Percentiles rank a stretch among this genome's conserved stretches.
phyloP scores from a whole-genome alignment of 2,797 vertebrate species.

The Chaenodraco wilsoni region DNA sequence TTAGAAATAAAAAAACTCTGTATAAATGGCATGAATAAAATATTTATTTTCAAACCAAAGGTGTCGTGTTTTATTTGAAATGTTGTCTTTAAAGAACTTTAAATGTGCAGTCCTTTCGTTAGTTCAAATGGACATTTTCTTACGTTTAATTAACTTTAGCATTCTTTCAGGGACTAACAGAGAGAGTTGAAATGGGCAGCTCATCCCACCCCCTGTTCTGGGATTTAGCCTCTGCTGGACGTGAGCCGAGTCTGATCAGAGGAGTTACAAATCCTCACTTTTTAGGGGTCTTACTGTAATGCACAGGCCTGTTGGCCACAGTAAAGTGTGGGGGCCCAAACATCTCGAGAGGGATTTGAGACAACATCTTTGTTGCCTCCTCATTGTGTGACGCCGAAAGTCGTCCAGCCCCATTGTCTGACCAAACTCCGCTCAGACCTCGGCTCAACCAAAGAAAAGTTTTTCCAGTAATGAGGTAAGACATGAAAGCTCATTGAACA shows the following conservation, averaged over 20 bases:
- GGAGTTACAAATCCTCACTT: slow-evolving; percentile 81
- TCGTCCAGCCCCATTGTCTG: slow-evolving; percentile 81
- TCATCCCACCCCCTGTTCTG: slow-evolving; percentile 59
- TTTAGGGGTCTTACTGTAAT: slow-evolving; percentile 81
- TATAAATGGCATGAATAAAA: slow-evolving; percentile 61
- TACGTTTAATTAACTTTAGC: slow-evolving; percentile 25
- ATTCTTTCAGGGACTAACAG: slow-evolving; percentile 21
- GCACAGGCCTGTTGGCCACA: slow-evolving; percentile 61
- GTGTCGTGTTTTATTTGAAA: slow-evolving; percentile 47
- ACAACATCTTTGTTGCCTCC: slow-evolving; percentile 82
- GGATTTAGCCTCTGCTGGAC: slow-evolving; percentile 69
- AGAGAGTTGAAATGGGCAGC: slow-evolving; percentile 51
- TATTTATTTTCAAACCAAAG: slow-evolving; percentile 20
- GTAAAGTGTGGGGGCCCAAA: slow-evolving; percentile 61
- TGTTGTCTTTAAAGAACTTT: slow-evolving; percentile 16
- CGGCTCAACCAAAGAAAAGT: slow-evolving; percentile 83
- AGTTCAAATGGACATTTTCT: slow-evolving; percentile 24
- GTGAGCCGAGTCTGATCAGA: slow-evolving; percentile 80
- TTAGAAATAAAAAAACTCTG: slow-evolving; percentile 31
- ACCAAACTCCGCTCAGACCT: slow-evolving; percentile 74
- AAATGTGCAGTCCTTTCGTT: neutral
- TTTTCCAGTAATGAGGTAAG: slow-evolving; percentile 84
- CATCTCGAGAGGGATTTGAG: slow-evolving; percentile 84
- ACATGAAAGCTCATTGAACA: slow-evolving; percentile 81
- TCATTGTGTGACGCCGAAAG: slow-evolving; percentile 80